These are phyloP conservation scores for Pseudomyrmex gracilis DNA, from an alignment of 1,140 invertebrate species.

Conservation along the genomic window DNA sequence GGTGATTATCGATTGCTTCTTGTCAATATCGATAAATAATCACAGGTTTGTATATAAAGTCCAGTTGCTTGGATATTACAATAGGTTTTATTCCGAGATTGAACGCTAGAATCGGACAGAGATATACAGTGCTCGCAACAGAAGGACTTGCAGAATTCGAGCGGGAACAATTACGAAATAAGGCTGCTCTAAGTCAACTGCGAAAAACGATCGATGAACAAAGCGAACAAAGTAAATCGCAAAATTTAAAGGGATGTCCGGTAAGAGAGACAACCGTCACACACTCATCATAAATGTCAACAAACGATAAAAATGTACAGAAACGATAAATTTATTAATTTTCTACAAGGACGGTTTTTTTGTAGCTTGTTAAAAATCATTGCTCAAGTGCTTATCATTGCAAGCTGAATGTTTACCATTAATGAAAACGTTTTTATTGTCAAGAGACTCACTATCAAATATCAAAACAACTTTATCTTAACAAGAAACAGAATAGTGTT, in stretches of 20 bases:
- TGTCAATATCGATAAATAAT: too few species aligned
- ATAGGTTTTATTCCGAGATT: conserved; percentile 89
- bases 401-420: conserved; percentile 88
- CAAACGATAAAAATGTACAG: too few species aligned
- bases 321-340: conserved; percentile 23
- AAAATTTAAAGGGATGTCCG: conserved; percentile 87
- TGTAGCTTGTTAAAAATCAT: conserved; percentile 87
- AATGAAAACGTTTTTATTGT: conserved; percentile 85
- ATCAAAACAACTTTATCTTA: conserved; percentile 82
- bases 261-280: conserved; percentile 80
- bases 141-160: conserved; percentile 90
- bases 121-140: conserved; percentile 88
- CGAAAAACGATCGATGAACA: conserved; percentile 86
- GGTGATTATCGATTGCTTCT: conserved; percentile 81
- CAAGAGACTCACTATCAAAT: conserved; percentile 86
- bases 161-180: conserved; percentile 86
- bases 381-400: conserved; percentile 88
- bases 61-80: background rate
- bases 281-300: too few species aligned
- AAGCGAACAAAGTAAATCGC: conserved; percentile 86
- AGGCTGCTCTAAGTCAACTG: conserved; percentile 85
- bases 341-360: conserved; percentile 13
- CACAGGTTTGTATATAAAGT: too few species aligned
- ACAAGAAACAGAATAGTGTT: too few species aligned
- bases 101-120: conserved; percentile 87